These are phyloP conservation scores for Thunnus thynnus DNA, from an alignment of 2,113 vertebrate genomes.

Conservation along the genomic window DNA sequence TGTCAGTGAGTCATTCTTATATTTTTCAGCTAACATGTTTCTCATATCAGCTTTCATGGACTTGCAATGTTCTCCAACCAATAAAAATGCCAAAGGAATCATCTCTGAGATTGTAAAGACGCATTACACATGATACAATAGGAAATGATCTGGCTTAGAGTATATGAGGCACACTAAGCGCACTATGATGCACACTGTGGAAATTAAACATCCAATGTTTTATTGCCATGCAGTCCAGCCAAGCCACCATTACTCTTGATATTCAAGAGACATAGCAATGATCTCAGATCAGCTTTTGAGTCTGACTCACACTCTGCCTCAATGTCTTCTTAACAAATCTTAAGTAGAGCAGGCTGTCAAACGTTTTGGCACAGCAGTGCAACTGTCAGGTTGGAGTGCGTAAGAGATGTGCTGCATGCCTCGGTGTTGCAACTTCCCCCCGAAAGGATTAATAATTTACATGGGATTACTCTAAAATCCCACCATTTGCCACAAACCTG, in stretches of 20 bases:
- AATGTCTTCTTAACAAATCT: slow-evolving; percentile 72
- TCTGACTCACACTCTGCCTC: slow-evolving; percentile 58
- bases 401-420: slow-evolving; percentile 62
- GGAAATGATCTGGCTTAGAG: slow-evolving; percentile 51
- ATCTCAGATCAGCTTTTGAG: slow-evolving; percentile 71
- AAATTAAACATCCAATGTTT: slow-evolving; percentile 65
- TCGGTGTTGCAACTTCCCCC: slow-evolving; percentile 63
- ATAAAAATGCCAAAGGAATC: slow-evolving; percentile 72
- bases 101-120: slow-evolving; percentile 55
- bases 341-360: slow-evolving; percentile 78
- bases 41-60: slow-evolving; percentile 66
- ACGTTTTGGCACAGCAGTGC: slow-evolving; percentile 75
- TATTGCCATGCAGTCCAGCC: slow-evolving; percentile 60
- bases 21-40: slow-evolving; percentile 52
- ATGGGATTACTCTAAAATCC: slow-evolving; percentile 74
- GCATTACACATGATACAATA: slow-evolving; percentile 30
- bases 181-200: slow-evolving; percentile 23
- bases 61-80: slow-evolving; percentile 63
- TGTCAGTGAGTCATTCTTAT: slow-evolving; percentile 73
- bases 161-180: slow-evolving; percentile 12
- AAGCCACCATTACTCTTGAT: slow-evolving; percentile 50
- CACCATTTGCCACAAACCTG: slow-evolving; percentile 75
- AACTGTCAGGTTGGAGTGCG: slow-evolving; percentile 75
- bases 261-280: slow-evolving; percentile 35
- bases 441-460: slow-evolving; percentile 82